Evolutionary conservation across 1,140 invertebrate genomes (phyloP), one percentile per base, ranked within the genome.

Genomic region (Alviniconcha marisindica): DNA sequence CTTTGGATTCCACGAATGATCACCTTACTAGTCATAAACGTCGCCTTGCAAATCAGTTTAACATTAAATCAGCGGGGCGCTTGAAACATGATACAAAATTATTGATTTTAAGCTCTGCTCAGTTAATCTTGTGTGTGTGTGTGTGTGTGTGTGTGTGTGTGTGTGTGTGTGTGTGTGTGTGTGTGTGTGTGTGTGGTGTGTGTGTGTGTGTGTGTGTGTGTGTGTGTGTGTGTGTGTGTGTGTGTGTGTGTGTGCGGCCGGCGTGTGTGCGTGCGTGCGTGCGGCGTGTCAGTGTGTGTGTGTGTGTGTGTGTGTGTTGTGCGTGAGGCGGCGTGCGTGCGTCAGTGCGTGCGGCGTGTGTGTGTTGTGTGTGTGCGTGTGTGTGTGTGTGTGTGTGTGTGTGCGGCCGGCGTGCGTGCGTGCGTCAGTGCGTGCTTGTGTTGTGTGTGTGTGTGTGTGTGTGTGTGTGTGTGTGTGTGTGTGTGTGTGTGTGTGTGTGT

Each of bases 371-470:
- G 60, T 63, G 24, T 63, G 21, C 7, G 60, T 63, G 24, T 63
- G 60, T 63, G 60, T 63, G 60, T 63, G 60, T 63, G 60, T 63
- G 60, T 63, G 60, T 63, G 60, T 63, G 60, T n/a, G 60, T 63
- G 21, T n/a, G 60, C 24, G 60, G 4, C 7, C 24, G 60, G 7
- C 7, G n/a, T 63, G 60, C 24, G 60, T 63, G 60, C 24, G 60
- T 63, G 60, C 24, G 60, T 63, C 7, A 12, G 60, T 63, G 60
- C n/a, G 60, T 63, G 60, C 24, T 7, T 63, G 60, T 63, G 60
- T n/a, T 63, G 60, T 63, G 60, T 63, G 60, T 63, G 60, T 63
- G 60, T 63, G 60, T 63, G 60, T 63, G 60, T 63, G 60, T 63
- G 60, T 63, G 60, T 63, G 24, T 63, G 60, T 63, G 60, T 63